A percentile compares a stretch with the other conserved stretches of the same genome.
These are phyloP conservation scores for Oasisia sp. DNA, from an alignment of 2,888 invertebrate genomes.

Conservation along the genomic window DNA sequence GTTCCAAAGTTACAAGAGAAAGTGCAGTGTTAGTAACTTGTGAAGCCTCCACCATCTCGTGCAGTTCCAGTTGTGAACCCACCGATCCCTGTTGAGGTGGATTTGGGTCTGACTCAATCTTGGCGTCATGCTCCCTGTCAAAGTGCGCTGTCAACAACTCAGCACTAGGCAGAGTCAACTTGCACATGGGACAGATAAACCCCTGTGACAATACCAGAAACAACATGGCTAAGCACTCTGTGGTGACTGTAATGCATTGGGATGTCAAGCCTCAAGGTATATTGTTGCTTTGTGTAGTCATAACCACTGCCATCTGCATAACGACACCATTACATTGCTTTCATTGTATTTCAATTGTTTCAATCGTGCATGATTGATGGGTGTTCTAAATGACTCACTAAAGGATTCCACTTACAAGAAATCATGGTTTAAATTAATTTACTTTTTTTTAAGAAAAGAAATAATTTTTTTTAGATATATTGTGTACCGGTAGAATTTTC, in stretches of 20 bases:
- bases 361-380: no score
- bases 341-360: no score
- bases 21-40: slow-evolving; percentile 3
- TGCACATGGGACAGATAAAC: slow-evolving; percentile 68
- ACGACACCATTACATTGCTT: no score
- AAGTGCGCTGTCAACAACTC: slow-evolving; percentile 67
- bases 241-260: no score
- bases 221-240: neutral
- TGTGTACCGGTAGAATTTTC: no score
- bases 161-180: slow-evolving; percentile 65
- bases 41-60: neutral
- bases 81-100: neutral
- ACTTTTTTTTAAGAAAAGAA: no score
- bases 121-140: slow-evolving; percentile 49
- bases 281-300: no score
- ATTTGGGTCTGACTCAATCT: neutral
- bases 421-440: no score
- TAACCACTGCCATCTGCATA: no score
- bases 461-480: no score
- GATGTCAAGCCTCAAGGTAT: neutral
- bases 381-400: no score
- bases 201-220: slow-evolving; percentile 59
- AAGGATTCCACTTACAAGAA: no score
- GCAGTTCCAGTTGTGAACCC: neutral
- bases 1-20: neutral